A percentile compares a stretch with the other conserved stretches of the same genome.
These are phyloP conservation scores for Allobates femoralis DNA, from an alignment of 2,797 vertebrate genomes.

Conservation along the genomic window DNA sequence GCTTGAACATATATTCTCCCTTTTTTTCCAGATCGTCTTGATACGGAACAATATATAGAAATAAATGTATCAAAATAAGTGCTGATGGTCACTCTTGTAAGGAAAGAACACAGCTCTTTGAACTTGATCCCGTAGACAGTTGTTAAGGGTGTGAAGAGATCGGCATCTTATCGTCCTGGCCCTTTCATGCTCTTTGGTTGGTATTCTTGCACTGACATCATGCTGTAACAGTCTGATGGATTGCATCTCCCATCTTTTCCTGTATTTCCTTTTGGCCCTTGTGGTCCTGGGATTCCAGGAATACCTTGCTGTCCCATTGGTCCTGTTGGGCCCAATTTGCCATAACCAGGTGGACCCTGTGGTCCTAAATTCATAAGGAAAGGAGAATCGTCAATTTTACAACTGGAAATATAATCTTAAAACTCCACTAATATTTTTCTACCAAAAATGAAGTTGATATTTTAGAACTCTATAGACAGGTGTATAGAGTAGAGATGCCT, in stretches of 20 bases:
- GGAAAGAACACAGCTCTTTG: conserved; percentile 62
- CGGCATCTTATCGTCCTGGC: conserved; percentile 74
- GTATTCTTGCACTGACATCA: conserved; percentile 85
- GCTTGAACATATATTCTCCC: conserved; percentile 32
- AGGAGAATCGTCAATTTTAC: background rate
- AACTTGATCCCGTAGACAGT: conserved; percentile 64
- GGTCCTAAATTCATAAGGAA: conserved; percentile 76
- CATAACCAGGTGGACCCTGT: conserved; percentile 90
- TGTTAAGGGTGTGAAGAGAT: conserved; percentile 4
- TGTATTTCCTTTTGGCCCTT: conserved; percentile 81
- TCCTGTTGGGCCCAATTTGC: conserved; percentile 91
- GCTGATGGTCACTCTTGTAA: conserved; percentile 37
- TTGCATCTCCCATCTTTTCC: conserved; percentile 91
- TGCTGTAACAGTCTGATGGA: conserved; percentile 88
- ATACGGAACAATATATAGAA: conserved; percentile 59
- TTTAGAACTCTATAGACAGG: background rate
- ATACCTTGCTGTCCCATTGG: conserved; percentile 93
- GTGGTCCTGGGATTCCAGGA: conserved; percentile 88
- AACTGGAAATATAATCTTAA: background rate
- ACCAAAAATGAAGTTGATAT: background rate
- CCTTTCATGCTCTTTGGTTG: conserved; percentile 89
- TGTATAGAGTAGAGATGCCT: background rate
- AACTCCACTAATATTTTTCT: background rate
- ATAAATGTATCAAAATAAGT: conserved; percentile 42
- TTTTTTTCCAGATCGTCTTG: conserved; percentile 43